Conservation (phyloP, 1,140 invertebrate genomes). For the Ceratina japonica region DNA sequence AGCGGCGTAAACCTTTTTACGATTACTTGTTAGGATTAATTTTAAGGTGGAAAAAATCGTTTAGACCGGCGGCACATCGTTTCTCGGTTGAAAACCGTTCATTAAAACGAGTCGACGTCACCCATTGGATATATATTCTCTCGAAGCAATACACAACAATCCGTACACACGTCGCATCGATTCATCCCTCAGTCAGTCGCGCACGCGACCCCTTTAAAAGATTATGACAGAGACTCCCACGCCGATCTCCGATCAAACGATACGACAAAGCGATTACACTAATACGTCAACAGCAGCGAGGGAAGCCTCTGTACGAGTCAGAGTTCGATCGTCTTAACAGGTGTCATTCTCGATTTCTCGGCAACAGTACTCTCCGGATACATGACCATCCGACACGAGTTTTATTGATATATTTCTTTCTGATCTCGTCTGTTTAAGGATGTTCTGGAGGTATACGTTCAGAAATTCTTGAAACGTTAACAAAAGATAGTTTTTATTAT, state of each 20-base stretch:
- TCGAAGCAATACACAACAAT: not conserved
- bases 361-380: not conserved
- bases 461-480: no score
- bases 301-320: not conserved
- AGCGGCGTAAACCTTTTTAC: not conserved
- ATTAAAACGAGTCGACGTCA: not conserved
- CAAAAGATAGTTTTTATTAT: no score
- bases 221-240: not conserved
- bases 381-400: not conserved
- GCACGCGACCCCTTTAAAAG: constrained; percentile 3
- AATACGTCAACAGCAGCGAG: not conserved
- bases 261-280: not conserved
- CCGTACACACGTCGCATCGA: not conserved
- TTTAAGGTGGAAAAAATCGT: not conserved
- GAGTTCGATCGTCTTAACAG: constrained; percentile 26
- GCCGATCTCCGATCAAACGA: not conserved
- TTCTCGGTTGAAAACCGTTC: not conserved
- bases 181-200: not conserved
- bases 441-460: no score
- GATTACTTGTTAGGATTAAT: not conserved
- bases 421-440: no score
- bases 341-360: constrained; percentile 17
- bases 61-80: constrained; percentile 28
- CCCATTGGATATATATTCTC: not conserved
- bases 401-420: no score